Percentiles rank a stretch among this genome's conserved stretches.
Evolutionary conservation across 2,888 invertebrate species (phyloP).

Genomic region (Dryobota labecula): DNA sequence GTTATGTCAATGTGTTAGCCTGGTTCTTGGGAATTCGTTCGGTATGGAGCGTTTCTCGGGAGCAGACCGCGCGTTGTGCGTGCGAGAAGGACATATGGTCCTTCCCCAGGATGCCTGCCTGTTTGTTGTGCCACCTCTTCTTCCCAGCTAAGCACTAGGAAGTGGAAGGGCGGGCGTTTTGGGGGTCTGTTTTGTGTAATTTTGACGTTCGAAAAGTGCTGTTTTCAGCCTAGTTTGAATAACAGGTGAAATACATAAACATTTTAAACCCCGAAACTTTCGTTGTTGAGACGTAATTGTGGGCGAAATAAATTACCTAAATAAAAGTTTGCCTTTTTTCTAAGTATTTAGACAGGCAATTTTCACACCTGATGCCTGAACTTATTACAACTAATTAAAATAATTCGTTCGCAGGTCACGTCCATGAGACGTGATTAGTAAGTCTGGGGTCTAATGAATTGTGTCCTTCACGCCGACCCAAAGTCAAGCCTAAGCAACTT

Average conservation of each 20-base stretch:
- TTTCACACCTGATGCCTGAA: conserved; percentile 2
- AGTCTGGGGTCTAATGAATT: not conserved
- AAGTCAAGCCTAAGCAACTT: not conserved
- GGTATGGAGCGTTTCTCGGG: no score
- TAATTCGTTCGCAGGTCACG: not conserved
- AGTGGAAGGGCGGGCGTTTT: no score
- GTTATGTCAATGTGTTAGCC: no score
- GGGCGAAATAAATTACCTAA: not conserved
- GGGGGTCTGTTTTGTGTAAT: no score
- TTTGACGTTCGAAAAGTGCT: no score
- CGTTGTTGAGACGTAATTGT: not conserved
- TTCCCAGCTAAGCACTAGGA: no score
- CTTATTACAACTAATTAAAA: not conserved
- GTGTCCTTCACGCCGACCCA: not conserved
- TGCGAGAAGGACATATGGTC: no score
- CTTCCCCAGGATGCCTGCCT: no score
- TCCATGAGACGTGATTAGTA: not conserved
- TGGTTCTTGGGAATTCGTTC: no score
- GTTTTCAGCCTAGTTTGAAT: no score
- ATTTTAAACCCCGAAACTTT: not conserved
- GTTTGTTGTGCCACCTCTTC: no score
- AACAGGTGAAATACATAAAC: not conserved
- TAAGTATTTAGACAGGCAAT: not conserved
- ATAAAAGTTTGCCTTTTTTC: not conserved
- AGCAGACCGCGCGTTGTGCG: no score